Evolutionary conservation across 2,797 vertebrate species (phyloP).

Genomic region (Enteromius argenteus): DNA sequence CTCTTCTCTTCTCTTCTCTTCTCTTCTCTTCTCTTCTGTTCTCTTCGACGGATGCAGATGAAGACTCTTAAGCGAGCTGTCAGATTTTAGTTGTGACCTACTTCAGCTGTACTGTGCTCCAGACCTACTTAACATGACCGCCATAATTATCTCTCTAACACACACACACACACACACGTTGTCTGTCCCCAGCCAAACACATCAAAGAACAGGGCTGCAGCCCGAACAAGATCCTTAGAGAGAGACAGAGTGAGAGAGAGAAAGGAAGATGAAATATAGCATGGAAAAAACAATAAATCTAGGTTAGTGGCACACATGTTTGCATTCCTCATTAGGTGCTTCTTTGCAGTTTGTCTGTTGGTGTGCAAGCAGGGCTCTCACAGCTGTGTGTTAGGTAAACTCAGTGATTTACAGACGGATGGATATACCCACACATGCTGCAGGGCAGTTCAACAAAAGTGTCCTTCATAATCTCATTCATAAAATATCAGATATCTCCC

Average conservation of each 20-base stretch:
- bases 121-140: slow-evolving; percentile 57
- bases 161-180: slow-evolving; percentile 26
- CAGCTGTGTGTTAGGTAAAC: slow-evolving; percentile 26
- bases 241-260: slow-evolving; percentile 9
- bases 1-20: background rate
- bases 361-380: background rate
- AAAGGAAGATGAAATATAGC: slow-evolving; percentile 29
- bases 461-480: slow-evolving; percentile 46
- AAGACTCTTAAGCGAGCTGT: slow-evolving; percentile 49
- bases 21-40: background rate
- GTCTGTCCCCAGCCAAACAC: slow-evolving; percentile 49
- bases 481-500: slow-evolving; percentile 25
- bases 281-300: slow-evolving; percentile 54
- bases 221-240: slow-evolving; percentile 44
- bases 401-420: slow-evolving; percentile 28
- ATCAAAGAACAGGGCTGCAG: slow-evolving; percentile 48
- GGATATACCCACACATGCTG: slow-evolving; percentile 29
- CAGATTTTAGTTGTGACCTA: slow-evolving; percentile 60
- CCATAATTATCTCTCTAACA: slow-evolving; percentile 52
- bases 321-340: slow-evolving; percentile 44
- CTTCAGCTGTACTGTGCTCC: slow-evolving; percentile 56
- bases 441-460: slow-evolving; percentile 38
- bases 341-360: slow-evolving; percentile 31
- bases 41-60: slow-evolving; percentile 26
- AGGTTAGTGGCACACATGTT: slow-evolving; percentile 53